Base-by-base conservation (phyloP, 2,888 invertebrate species). In the Lamellibrachia columna region DNA sequence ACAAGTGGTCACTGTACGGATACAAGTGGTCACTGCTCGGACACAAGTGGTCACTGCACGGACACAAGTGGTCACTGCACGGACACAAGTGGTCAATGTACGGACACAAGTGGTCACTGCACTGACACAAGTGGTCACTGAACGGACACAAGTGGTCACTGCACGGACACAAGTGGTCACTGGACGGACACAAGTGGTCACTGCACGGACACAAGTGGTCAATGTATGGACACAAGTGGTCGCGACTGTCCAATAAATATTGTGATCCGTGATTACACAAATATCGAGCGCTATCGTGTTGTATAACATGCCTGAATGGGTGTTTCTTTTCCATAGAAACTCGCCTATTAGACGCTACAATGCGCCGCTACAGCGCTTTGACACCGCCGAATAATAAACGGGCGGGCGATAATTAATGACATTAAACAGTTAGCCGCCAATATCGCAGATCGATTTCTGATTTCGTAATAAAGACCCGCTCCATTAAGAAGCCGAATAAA, bases 391-490 rank as follows among this genome's bases (percentile, higher is more conserved):
- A 75, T 22, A 75, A 75, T 75, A 75, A 75, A 75, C 75, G 75
- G 15, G 75, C n/a, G 75, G 75, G 75, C 75, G 75, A 75, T 75
- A 75, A 75, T 75, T 75, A 75, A 75, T 75, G 22, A 75, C 75
- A 75, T 75, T 75, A 75, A 75, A 75, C 75, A 75, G 75, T 75
- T 75, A 75, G 22, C 75, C 75, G 75, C 75, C 75, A 75, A 75
- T 75, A 75, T 75, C 75, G 75, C 75, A 75, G 75, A 75, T 75
- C 75, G 75, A 75, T 75, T 75, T 75, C 75, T 75, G 75, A 75
- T 75, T 75, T n/a, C 22, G 75, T 75, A 75, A 75, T 75, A 75
- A 75, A 75, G 75, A 75, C 75, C 75, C 75, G 75, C 75, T 75
- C 75, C 75, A 75, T 75, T 75, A 75, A 15, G 75, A 75, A 75